These are phyloP conservation scores for Olivierus martensii DNA, from an alignment of 1,140 invertebrate species.

Conservation along the genomic window DNA sequence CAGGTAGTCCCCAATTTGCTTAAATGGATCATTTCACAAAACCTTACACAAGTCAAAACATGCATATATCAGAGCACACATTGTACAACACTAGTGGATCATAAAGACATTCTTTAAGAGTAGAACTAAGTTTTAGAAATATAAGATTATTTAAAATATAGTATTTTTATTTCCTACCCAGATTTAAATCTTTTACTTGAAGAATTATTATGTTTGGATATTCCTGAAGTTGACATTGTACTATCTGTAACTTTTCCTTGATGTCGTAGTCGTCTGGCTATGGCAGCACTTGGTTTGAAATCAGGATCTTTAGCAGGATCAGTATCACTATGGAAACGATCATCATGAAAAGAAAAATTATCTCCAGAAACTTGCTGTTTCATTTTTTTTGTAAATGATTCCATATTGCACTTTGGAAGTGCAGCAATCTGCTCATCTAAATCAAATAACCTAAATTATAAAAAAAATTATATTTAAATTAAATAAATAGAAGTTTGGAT, in stretches of 20 bases:
- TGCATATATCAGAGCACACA: too few relatives aligned
- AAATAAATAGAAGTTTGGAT: too few relatives aligned
- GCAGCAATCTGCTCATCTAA: slow-evolving; percentile 71
- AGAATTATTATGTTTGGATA: slow-evolving; percentile 1
- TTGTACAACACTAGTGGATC: too few relatives aligned
- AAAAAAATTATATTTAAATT: too few relatives aligned
- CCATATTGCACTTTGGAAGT: slow-evolving; percentile 41
- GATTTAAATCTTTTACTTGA: slow-evolving; percentile 23
- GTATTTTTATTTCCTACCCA: slow-evolving; percentile 20
- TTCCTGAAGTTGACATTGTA: slow-evolving; percentile 1
- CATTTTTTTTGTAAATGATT: slow-evolving; percentile 14
- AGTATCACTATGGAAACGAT: background rate
- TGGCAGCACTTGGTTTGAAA: background rate
- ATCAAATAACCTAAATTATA: slow-evolving; percentile 51
- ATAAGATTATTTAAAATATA: too few relatives aligned
- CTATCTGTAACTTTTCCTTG: too few relatives aligned
- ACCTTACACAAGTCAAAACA: too few relatives aligned
- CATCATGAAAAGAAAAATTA: background rate
- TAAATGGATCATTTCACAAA: too few relatives aligned
- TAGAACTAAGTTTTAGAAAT: too few relatives aligned
- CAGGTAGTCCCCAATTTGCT: too few relatives aligned
- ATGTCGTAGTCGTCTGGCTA: background rate
- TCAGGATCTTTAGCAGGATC: background rate
- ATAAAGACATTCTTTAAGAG: too few relatives aligned
- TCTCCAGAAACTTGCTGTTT: background rate